Evolutionary conservation across 2,113 vertebrate genomes (phyloP).

Genomic region (Oreotrochilus melanogaster): DNA sequence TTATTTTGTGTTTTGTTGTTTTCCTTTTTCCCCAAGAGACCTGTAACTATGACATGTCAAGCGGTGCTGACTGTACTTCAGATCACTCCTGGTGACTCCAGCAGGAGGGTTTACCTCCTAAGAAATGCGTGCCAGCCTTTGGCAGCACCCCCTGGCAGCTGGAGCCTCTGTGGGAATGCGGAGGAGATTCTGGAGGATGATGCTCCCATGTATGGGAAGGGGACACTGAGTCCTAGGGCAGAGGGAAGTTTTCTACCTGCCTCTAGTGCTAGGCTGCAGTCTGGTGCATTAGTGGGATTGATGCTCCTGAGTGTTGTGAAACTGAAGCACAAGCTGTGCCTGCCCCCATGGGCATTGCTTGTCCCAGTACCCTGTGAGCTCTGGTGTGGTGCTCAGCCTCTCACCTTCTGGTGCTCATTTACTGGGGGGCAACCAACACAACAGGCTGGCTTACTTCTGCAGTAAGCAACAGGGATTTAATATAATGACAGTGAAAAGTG

Average conservation of each 20-base stretch:
- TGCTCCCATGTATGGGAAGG: not conserved
- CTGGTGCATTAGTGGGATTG: not conserved
- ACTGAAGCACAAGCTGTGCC: not conserved
- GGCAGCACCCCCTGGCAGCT: not conserved
- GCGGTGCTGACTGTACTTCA: not conserved
- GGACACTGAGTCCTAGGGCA: not conserved
- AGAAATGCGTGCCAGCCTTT: not conserved
- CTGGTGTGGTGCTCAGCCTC: not conserved
- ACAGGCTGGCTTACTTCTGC: not conserved
- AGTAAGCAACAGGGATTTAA: not conserved
- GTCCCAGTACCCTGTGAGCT: fast-evolving
- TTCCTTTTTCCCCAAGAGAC: not conserved
- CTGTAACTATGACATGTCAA: not conserved
- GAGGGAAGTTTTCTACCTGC: not conserved
- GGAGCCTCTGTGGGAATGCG: not conserved
- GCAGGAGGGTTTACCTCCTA: not conserved
- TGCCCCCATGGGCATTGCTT: not conserved
- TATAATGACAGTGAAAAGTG: not conserved
- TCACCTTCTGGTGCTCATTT: fast-evolving
- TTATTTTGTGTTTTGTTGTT: not conserved
- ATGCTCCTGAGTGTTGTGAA: fast-evolving
- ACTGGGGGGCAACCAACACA: not conserved
- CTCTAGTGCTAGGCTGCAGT: not conserved
- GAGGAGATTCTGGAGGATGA: not conserved
- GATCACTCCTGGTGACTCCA: not conserved